A percentile compares a stretch with the other conserved stretches of the same genome.
These are phyloP conservation scores for Myotis planiceps DNA, from an alignment of 2,797 vertebrate genomes.

Conservation along the genomic window DNA sequence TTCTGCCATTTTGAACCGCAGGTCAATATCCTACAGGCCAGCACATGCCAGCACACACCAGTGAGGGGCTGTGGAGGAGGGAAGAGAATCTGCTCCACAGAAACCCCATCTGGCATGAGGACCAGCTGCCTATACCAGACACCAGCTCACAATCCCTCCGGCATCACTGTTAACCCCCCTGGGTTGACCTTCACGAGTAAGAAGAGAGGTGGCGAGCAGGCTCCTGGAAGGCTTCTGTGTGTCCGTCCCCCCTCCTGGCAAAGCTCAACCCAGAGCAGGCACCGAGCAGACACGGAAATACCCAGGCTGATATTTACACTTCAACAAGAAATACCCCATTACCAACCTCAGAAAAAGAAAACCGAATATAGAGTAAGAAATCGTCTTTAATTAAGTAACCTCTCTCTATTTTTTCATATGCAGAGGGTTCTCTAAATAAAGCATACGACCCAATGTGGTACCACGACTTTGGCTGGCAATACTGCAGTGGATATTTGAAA, in stretches of 20 bases:
- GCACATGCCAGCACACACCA: too few relatives aligned
- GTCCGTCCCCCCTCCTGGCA: background rate
- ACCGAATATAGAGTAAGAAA: background rate
- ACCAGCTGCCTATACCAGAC: background rate
- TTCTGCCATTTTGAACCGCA: background rate
- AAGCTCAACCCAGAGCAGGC: background rate
- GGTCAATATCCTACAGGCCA: background rate
- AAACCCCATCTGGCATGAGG: background rate
- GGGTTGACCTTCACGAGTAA: background rate
- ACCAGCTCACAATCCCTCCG: background rate
- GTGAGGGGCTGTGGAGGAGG: background rate
- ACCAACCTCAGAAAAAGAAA: background rate
- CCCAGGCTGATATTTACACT: background rate
- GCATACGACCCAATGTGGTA: background rate
- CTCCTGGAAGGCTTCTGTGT: background rate
- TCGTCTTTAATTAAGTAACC: background rate
- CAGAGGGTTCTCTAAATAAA: background rate
- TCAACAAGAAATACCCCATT: background rate
- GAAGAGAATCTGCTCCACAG: background rate
- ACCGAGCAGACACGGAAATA: background rate
- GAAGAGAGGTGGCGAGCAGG: background rate
- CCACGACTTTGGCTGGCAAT: background rate
- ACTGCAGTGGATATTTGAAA: background rate
- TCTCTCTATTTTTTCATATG: background rate
- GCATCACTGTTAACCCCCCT: background rate